Evolutionary conservation across 2,888 invertebrate genomes (phyloP), one percentile per base, ranked within the genome.

Genomic region (Volucella inanis): DNA sequence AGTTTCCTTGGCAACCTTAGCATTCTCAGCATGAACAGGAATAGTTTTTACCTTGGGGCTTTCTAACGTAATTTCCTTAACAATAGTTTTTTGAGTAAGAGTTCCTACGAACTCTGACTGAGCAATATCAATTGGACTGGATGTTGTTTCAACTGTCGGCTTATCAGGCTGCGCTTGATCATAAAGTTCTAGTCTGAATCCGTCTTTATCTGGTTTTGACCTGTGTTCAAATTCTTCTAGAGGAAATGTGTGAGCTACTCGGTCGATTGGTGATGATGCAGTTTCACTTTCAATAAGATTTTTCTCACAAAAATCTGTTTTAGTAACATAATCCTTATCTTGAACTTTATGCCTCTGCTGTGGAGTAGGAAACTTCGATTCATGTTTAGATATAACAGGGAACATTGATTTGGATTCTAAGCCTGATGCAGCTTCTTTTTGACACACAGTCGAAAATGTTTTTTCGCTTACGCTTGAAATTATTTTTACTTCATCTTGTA

Each of bases 181-280:
- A 14, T 78, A 49, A 6, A 80, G 57, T 3, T 76, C 75, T 12
- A 85, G 71, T n/a, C 67, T 64, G 31, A 85, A 80, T 10, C 41
- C 39, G 0, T 77, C 85, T 15, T 80, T 85, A 11, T 75, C 59
- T 8, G 75, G 43, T 67, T 79, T 84, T 0, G 70, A 38, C 71
- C 83, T 0, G 65, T 65, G 3, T 1, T 70, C n/a, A 10, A 75
- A 79, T 49, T 85, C 85, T 9, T 62, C 39, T 14, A 87, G 75
- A 9, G 87, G 64, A 4, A 89, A 67, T 18, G 71, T 77, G 52
- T 57, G 83, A 1, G 87, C 70, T 0, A 89, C 90, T 64, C 88
- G 88, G n/a, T 91, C 91, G 15, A 90, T 88, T 4, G 91, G 91
- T 3, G 90, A 89, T 1, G 91, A 91, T 47, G 87, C 88, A 1